These are phyloP conservation scores for Saimiri boliviensis DNA, from an alignment of 2,113 vertebrate genomes.

Conservation along the genomic window DNA sequence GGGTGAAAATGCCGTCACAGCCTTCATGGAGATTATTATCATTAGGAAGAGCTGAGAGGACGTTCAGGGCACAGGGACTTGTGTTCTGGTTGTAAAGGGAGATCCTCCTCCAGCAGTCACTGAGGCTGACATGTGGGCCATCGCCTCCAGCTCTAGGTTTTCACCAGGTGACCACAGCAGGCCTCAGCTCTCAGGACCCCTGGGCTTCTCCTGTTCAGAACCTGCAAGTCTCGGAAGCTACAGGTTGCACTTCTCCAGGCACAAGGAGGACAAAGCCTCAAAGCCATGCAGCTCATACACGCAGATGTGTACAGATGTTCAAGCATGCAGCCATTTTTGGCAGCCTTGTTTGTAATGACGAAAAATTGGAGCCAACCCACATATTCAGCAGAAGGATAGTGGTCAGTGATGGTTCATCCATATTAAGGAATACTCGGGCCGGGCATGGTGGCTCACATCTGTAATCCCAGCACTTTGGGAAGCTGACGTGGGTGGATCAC, in stretches of 20 bases:
- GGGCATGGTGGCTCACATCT: too few species aligned
- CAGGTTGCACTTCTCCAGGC: not conserved
- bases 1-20: not conserved
- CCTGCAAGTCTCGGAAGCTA: not conserved
- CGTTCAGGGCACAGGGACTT: not conserved
- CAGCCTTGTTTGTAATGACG: not conserved
- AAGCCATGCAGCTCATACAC: not conserved
- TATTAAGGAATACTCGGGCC: not conserved
- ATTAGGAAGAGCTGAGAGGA: not conserved
- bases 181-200: not conserved
- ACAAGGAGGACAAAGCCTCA: not conserved
- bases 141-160: not conserved
- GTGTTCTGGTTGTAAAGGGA: not conserved
- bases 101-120: not conserved
- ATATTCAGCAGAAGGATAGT: not conserved
- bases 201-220: not conserved
- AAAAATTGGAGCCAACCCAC: not conserved
- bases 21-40: not conserved
- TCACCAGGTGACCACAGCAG: not conserved
- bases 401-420: not conserved
- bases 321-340: not conserved
- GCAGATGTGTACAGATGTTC: not conserved
- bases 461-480: too few species aligned
- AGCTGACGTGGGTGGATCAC: too few species aligned
- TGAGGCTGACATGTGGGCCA: not conserved